Conservation (phyloP, 1,140 invertebrate genomes). For the Ctenoplectra terminalis region DNA sequence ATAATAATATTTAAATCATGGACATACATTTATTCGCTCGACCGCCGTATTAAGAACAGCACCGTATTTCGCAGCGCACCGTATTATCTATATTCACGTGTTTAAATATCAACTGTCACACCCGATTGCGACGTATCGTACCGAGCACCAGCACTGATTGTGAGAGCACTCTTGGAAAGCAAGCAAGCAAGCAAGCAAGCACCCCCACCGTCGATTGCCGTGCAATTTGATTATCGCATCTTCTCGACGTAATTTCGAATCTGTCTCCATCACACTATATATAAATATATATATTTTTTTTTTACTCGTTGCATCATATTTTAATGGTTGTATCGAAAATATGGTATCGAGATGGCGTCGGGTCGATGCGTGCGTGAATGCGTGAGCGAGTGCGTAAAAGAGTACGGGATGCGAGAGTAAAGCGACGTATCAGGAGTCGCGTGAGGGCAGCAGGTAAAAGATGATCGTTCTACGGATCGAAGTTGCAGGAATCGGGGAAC, state of each 20-base stretch:
- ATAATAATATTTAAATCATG: too few species aligned
- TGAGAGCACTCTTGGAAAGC: constrained; percentile 75
- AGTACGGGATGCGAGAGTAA: constrained; percentile 60
- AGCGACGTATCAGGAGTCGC: constrained; percentile 23
- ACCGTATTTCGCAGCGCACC: constrained; percentile 35
- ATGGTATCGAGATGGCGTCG: constrained; percentile 57
- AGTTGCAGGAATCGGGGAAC: too few species aligned
- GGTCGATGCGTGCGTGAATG: constrained; percentile 72
- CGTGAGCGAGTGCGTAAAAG: constrained; percentile 73
- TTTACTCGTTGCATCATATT: too few species aligned
- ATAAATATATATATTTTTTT: too few species aligned
- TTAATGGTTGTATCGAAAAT: background rate
- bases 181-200: constrained; percentile 42
- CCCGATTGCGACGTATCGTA: constrained; percentile 68
- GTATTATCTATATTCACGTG: constrained; percentile 28
- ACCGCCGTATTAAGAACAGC: background rate
- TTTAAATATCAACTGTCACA: constrained; percentile 57
- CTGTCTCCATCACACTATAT: too few species aligned
- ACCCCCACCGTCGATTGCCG: constrained; percentile 74
- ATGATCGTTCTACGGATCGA: too few species aligned
- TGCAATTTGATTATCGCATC: constrained; percentile 64
- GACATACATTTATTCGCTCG: background rate
- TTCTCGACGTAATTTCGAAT: constrained; percentile 54
- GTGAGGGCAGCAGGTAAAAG: constrained; percentile 8
- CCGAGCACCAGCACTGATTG: constrained; percentile 79